Percentiles rank a stretch among this genome's conserved stretches.
phyloP scores from a whole-genome alignment of 2,113 vertebrate species.

The Seriola rivoliana region DNA sequence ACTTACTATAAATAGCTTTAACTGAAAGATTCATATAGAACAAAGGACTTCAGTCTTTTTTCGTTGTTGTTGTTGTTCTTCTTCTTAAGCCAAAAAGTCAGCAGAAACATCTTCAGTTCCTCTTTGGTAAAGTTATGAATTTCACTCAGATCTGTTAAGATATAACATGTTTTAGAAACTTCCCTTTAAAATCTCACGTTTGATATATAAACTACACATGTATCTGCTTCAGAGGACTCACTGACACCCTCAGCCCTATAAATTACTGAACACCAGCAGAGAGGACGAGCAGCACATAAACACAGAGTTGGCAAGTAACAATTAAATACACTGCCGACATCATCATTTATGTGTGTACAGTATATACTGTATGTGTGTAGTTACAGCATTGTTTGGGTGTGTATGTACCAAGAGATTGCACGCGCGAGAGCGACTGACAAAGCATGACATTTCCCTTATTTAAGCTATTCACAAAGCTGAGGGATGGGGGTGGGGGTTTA shows the following conservation, averaged over 20 bases:
- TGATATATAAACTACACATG: neutral
- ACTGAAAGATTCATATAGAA: neutral
- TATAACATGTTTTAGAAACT: neutral
- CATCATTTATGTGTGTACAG: constrained; percentile 38
- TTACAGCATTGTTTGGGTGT: constrained; percentile 13
- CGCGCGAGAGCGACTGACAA: constrained; percentile 38
- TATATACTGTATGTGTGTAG: constrained; percentile 23
- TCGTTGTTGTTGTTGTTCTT: too few relatives aligned
- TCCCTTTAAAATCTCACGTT: neutral
- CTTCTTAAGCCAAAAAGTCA: neutral
- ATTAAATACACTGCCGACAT: constrained; percentile 35
- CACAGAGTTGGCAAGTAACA: neutral
- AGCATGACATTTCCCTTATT: constrained; percentile 56
- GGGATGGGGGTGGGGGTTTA: constrained; percentile 42
- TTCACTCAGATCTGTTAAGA: too few relatives aligned
- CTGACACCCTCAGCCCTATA: neutral
- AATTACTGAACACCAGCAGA: constrained; percentile 22
- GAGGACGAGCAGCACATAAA: neutral
- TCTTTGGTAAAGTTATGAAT: too few relatives aligned
- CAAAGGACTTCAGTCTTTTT: too few relatives aligned
- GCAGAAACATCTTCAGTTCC: neutral
- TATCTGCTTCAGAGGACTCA: neutral
- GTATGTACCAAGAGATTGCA: constrained; percentile 10
- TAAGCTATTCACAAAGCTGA: constrained; percentile 46
- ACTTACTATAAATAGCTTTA: neutral